phyloP scores from a whole-genome alignment of 92 coral and sea anemone genomes.

The Epizoanthus scotinus region DNA sequence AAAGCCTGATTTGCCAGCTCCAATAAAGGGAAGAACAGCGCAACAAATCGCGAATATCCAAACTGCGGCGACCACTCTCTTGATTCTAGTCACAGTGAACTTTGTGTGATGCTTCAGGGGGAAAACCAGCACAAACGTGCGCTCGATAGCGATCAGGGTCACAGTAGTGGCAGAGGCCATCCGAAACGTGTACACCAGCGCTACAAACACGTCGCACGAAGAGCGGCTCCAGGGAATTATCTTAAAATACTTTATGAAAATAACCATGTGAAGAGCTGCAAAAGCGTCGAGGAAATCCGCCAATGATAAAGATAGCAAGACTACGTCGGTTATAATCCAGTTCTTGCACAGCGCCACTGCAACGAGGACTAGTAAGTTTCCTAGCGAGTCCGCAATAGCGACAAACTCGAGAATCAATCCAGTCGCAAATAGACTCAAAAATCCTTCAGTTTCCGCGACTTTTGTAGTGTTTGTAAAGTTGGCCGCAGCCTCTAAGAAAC shows the following conservation, averaged over 20 bases:
- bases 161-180: conserved; percentile 77
- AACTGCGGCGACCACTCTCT: conserved; percentile 54
- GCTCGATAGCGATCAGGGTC: conserved; percentile 75
- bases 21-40: conserved; percentile 61
- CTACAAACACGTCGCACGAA: conserved; percentile 64
- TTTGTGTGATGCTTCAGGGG: conserved; percentile 73
- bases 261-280: conserved; percentile 73
- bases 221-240: conserved; percentile 61
- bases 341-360: conserved; percentile 69
- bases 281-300: conserved; percentile 88
- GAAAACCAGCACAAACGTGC: conserved; percentile 59
- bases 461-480: conserved; percentile 24
- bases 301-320: conserved; percentile 74
- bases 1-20: conserved; percentile 74
- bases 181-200: conserved; percentile 66
- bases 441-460: not conserved
- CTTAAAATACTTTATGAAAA: conserved; percentile 73
- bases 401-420: conserved; percentile 76
- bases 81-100: conserved; percentile 51
- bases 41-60: conserved; percentile 69
- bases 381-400: conserved; percentile 60
- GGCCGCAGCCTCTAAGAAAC: not conserved
- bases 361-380: conserved; percentile 73
- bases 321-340: conserved; percentile 74
- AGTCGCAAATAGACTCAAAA: conserved; percentile 54